Evolutionary conservation across 2,797 vertebrate genomes (phyloP), one percentile per base, ranked within the genome.

Genomic region (Botia almorhae): DNA sequence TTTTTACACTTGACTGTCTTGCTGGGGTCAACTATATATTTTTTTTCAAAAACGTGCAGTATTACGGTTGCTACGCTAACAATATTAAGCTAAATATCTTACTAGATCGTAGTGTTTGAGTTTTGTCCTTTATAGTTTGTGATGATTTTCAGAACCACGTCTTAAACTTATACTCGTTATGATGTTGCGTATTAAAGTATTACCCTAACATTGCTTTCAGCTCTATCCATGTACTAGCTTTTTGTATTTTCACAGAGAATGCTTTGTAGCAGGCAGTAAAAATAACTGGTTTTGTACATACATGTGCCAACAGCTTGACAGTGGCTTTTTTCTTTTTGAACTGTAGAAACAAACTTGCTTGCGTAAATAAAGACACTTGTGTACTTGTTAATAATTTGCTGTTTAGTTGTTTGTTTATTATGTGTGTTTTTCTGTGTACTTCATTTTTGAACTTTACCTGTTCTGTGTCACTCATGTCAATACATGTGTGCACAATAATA

Each of bases 291-390:
- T 96, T 96, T 99, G 96, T 99, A 98, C 93, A 97, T 97, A 97
- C 94, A 94, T 96, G 96, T 98, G 96, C 96, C 97, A 98, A 96
- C 95, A 96, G 96, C 96, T 96, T 96, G 95, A 97, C 95, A 96
- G 96, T 97, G 95, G 95, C 95, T 94, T 88, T 84, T 80, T 73
- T 48, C 48, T 92, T 89, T 97, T 96, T 93, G 92, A 97, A 97
- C 94, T 97, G 95, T 98, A 97, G 97, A 92, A 95, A 96, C 94
- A 95, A 97, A 95, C 89, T 95, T 98, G 97, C 97, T 98, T 98
- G 97, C 97, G 92, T 96, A 95, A 96, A 96, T 96, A 97, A 98
- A 94, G 92, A 96, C 95, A 96, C 95, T 95, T 96, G 97, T 98
- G 97, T 97, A 96, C 95, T 96, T 97, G 92, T 93, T 93, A 89